These are phyloP conservation scores for Prenolepis imparis DNA, from an alignment of 2,888 invertebrate species.

Conservation along the genomic window DNA sequence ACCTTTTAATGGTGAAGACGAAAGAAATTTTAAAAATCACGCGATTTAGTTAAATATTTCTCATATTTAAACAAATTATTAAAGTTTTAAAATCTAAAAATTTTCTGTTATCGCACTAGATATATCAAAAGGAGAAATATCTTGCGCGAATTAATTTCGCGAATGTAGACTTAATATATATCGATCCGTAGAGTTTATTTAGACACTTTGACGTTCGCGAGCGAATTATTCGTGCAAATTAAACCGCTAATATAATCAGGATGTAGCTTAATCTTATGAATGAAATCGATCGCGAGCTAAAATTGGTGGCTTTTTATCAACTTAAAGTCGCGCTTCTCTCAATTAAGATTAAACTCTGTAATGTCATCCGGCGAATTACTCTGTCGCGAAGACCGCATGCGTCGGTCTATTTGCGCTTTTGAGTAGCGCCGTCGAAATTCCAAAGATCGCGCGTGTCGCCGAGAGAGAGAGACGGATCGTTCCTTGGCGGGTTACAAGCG, in stretches of 20 bases:
- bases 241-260: background rate
- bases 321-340: background rate
- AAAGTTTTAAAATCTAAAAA: background rate
- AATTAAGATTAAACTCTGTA: slow-evolving; percentile 17
- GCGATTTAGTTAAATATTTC: background rate
- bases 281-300: background rate
- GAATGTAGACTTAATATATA: background rate
- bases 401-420: slow-evolving; percentile 33
- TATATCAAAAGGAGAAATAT: background rate
- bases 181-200: background rate
- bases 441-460: slow-evolving; percentile 42
- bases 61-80: background rate
- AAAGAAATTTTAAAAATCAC: background rate
- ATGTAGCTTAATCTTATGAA: background rate
- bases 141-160: background rate
- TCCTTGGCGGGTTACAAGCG: slow-evolving; percentile 38
- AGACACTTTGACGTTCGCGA: background rate
- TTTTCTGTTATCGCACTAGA: background rate
- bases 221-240: background rate
- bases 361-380: slow-evolving; percentile 31
- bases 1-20: background rate
- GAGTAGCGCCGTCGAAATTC: slow-evolving; percentile 33
- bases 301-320: background rate
- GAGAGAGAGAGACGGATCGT: slow-evolving; percentile 32
- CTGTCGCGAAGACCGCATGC: background rate